A percentile compares a stretch with the other conserved stretches of the same genome.
Evolutionary conservation across 2,797 vertebrate genomes (phyloP).

Genomic region (Crypturellus tataupa): DNA sequence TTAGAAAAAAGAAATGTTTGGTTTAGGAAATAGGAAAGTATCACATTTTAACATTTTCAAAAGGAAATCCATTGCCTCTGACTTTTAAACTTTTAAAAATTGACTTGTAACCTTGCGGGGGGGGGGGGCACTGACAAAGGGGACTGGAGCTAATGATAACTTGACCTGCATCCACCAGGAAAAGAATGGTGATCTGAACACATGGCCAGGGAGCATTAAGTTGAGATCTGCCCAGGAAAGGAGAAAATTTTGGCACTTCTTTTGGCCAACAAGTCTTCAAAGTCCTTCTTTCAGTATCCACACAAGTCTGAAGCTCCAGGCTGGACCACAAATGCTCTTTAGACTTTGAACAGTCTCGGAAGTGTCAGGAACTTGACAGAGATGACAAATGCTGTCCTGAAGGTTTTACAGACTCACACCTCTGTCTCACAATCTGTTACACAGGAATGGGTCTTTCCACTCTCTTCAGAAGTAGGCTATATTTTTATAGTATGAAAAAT

Average conservation of each 20-base stretch:
- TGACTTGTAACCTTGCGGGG: background rate
- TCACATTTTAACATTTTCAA: background rate
- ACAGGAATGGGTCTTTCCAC: background rate
- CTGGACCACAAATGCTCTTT: background rate
- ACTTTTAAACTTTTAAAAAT: background rate
- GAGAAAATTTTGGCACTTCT: background rate
- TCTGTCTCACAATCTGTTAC: background rate
- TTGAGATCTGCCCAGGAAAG: background rate
- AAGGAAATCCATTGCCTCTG: background rate
- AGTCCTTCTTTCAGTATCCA: background rate
- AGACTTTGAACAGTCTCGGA: constrained; percentile 13
- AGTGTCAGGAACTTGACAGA: constrained; percentile 20
- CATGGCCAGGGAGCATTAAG: background rate
- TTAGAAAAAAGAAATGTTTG: background rate
- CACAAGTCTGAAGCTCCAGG: background rate
- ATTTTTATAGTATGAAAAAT: background rate
- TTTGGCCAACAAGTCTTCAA: background rate
- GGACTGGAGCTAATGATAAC: background rate
- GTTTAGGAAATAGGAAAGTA: background rate
- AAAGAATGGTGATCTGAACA: background rate
- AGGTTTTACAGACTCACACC: constrained; percentile 6
- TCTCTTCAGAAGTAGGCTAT: background rate
- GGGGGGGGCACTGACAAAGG: background rate
- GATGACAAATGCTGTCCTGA: constrained; percentile 19
- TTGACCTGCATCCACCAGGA: background rate